phyloP scores from a whole-genome alignment of 2,888 invertebrate genomes.

The Ormyrus labotus region DNA sequence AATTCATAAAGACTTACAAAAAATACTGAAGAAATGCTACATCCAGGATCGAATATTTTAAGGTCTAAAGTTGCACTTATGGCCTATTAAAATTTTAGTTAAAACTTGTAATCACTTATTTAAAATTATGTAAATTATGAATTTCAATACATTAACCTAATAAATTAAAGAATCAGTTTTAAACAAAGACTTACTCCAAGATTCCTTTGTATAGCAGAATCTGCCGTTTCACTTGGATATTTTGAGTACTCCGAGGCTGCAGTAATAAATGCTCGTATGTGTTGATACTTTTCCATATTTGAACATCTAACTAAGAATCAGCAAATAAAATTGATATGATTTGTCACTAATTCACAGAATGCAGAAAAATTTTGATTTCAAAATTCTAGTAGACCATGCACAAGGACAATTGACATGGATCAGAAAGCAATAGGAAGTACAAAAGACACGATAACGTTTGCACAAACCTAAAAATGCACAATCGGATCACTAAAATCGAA shows the following conservation, averaged over 20 bases:
- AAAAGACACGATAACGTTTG: too few relatives aligned
- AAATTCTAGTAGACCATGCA: too few relatives aligned
- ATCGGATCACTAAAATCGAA: too few relatives aligned
- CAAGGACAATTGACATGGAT: too few relatives aligned
- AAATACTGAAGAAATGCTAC: conserved; percentile 81
- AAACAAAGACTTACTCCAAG: conserved; percentile 66
- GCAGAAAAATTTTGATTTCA: too few relatives aligned
- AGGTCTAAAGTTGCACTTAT: conserved; percentile 81
- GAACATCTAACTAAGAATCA: conserved; percentile 9
- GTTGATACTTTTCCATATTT: conserved; percentile 67
- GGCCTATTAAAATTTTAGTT: conserved; percentile 76
- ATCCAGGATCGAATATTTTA: conserved; percentile 82
- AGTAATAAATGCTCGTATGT: conserved; percentile 69
- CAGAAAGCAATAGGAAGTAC: too few relatives aligned
- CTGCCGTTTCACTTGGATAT: conserved; percentile 69
- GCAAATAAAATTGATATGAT: neutral
- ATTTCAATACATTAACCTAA: too few relatives aligned
- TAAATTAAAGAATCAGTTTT: too few relatives aligned
- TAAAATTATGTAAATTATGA: neutral
- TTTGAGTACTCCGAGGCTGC: conserved; percentile 68
- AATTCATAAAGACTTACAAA: conserved; percentile 82
- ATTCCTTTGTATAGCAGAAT: conserved; percentile 70
- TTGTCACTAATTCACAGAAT: too few relatives aligned
- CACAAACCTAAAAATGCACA: too few relatives aligned
- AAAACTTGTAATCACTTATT: conserved; percentile 3